Evolutionary conservation across 2,888 invertebrate species (phyloP), one percentile per base, ranked within the genome.

Genomic region (Drosophila meridionalis): DNA sequence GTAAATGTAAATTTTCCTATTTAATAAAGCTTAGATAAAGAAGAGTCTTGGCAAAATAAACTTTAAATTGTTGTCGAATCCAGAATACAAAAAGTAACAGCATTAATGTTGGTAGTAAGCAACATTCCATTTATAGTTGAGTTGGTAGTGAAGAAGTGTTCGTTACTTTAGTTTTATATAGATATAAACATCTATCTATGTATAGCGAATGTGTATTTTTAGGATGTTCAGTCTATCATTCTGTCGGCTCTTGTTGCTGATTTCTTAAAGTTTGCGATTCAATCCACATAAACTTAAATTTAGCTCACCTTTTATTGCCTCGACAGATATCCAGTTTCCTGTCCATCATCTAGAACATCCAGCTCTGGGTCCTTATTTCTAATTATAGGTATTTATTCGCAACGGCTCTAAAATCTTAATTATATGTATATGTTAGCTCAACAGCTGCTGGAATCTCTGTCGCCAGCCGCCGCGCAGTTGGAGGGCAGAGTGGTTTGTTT

Each of bases 401-500:
- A 20, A 52, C 26, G 34, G 20, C 20, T 34, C 12, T 12, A 0
- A 34, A 11, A 28, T 42, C 58, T 59, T 59, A 56, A 77, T 73
- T 82, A 42, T 47, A 64, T 40, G 9, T 28, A 11, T 59, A 59
- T 40, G 40, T 32, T 42, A 53, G 38, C 57, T 53, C 52, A 56
- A 57, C 78, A 81, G 80, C 80, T 76, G 76, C 62, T 69, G 50
- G 34, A n/a, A 30, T 56, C n/a, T 52, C 47, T 53, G 67, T 62
- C 64, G 47, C 45, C 70, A 43, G 61, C 47, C 50, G 4, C 77
- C 56, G 2, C 87, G 67, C 75, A 70, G 78, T 84, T 83, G 83
- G 82, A 83, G 82, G 71, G 69, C 70, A 56, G n/a, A 47, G 53
- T 77, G 43, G 63, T 40, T 69, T 63, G 65, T 61, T 74, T 67